Evolutionary conservation across 2,888 invertebrate genomes (phyloP).

Genomic region (Drosophila acutilabella): DNA sequence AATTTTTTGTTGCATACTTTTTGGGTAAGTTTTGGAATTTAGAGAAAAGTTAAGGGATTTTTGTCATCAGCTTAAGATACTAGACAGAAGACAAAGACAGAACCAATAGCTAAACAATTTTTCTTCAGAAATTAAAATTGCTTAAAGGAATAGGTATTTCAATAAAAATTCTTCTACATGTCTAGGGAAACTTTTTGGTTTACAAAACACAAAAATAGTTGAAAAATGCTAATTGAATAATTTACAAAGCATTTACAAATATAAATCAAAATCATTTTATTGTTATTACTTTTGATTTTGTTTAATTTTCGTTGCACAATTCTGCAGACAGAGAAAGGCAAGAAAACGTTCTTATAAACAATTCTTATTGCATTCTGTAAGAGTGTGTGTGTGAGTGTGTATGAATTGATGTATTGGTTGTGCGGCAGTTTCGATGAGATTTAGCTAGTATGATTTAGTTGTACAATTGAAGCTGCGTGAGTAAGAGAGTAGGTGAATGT

Average conservation of each 20-base stretch:
- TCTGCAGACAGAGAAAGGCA: constrained; percentile 24
- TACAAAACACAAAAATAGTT: too few relatives aligned
- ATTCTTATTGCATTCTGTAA: constrained; percentile 38
- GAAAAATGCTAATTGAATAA: too few relatives aligned
- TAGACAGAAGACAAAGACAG: too few relatives aligned
- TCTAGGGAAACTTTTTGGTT: too few relatives aligned
- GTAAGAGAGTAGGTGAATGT: background rate
- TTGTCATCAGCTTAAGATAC: background rate
- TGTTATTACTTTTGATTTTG: constrained; percentile 47
- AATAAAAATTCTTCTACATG: too few relatives aligned
- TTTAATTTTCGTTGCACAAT: constrained; percentile 36
- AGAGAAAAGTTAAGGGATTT: background rate
- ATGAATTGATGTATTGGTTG: constrained; percentile 52
- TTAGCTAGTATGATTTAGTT: constrained; percentile 70
- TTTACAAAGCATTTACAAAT: constrained; percentile 1
- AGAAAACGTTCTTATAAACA: constrained; percentile 41
- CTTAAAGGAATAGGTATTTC: too few relatives aligned
- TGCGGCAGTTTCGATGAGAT: constrained; percentile 68
- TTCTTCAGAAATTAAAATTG: too few relatives aligned
- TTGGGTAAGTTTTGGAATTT: constrained; percentile 10
- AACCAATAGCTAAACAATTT: too few relatives aligned
- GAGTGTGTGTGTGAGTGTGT: constrained; percentile 9
- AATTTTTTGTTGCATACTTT: constrained; percentile 47
- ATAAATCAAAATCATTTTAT: constrained; percentile 5
- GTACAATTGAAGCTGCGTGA: constrained; percentile 52